Evolutionary conservation across 1,140 invertebrate species (phyloP).

Genomic region (Asbolus verrucosus): DNA sequence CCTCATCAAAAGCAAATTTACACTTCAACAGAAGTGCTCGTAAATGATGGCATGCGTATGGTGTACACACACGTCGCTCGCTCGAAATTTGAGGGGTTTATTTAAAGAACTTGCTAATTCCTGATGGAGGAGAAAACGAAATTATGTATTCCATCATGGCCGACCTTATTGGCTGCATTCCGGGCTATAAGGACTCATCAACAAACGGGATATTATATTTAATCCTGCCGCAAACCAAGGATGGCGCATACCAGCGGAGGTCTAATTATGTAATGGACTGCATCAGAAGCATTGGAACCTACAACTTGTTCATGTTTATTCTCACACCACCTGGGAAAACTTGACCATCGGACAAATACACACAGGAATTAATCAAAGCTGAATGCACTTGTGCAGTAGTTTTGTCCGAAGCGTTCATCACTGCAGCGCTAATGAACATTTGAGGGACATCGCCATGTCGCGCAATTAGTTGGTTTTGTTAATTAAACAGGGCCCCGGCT

Average conservation of each 20-base stretch:
- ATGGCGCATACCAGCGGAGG: neutral
- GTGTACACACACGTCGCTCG: neutral
- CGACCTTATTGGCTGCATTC: neutral
- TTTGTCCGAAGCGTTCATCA: slow-evolving; percentile 10
- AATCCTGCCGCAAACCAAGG: neutral
- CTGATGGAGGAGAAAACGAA: neutral
- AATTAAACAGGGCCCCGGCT: slow-evolving; percentile 1
- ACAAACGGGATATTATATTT: slow-evolving; percentile 3
- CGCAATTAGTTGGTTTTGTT: slow-evolving; percentile 31
- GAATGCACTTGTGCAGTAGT: neutral
- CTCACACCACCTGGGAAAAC: neutral
- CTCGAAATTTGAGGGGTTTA: neutral
- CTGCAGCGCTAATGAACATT: slow-evolving; percentile 16
- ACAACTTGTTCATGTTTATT: no score
- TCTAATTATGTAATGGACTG: slow-evolving; percentile 8
- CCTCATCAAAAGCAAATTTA: slow-evolving; percentile 33
- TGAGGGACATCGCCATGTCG: slow-evolving; percentile 23
- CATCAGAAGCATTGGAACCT: neutral
- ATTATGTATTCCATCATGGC: neutral
- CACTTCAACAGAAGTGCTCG: slow-evolving; percentile 23
- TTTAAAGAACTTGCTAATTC: neutral
- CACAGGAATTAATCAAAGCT: neutral
- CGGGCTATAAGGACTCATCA: neutral
- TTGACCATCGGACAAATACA: no score
- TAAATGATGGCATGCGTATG: slow-evolving; percentile 21